Evolutionary conservation across 2,797 vertebrate species (phyloP), one percentile per base, ranked within the genome.

Genomic region (Tinamus major): DNA sequence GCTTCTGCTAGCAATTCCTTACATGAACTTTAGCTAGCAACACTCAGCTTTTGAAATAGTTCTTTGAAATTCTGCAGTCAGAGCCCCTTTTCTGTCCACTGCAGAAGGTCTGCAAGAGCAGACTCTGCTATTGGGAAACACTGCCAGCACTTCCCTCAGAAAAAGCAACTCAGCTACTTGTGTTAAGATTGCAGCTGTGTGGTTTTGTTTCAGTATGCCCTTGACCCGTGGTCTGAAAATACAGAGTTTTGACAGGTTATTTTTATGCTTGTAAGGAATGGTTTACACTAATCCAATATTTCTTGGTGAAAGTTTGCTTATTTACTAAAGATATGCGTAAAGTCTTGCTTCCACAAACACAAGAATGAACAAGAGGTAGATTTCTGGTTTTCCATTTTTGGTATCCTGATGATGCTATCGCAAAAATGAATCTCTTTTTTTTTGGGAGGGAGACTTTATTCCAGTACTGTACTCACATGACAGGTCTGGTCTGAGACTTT

Each of bases 111-210:
- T 59, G 29, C 19, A 49, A 18, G 3, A 61, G 13, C 37, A 41
- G 82, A 17, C 6, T 68, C 19, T 85, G 55, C 26, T 85, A 19
- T 27, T 68, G 39, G 24, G 48, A 24, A 10, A 44, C 35, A 48
- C 21, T 21, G 67, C 55, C 64, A 92, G 39, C 61, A 35, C 31
- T 23, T 82, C 17, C 48, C 37, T 79, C n/a, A 79, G 48, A 61
- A 68, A 92, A 84, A 93, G 11, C 33, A 88, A 13, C 42, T 85
- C 75, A 33, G 17, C 85, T 71, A 33, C 21, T 76, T 31, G 26
- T 44, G 35, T 64, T 44, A 63, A 84, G 69, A 41, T 1, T 26
- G n/a, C 37, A 93, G 27, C 55, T 84, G 78, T 48, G 56, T 61
- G 61, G 42, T 27, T 70, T 14, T 56, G 67, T 16, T 7, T 77